Percentiles rank a stretch among this genome's conserved stretches.
Evolutionary conservation across 2,797 vertebrate genomes (phyloP).

Genomic region (Emys orbicularis): DNA sequence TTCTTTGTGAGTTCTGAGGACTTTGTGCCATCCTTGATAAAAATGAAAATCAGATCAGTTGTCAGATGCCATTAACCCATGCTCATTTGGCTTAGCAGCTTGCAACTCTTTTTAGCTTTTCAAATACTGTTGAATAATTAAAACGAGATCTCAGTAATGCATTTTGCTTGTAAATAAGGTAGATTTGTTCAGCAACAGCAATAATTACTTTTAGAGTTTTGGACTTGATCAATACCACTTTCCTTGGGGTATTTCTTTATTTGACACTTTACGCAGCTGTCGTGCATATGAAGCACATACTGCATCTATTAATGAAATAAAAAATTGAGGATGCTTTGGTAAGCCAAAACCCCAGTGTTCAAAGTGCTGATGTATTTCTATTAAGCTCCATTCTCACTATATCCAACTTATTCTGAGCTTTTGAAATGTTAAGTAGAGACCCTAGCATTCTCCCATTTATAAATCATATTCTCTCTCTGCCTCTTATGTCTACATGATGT

Average conservation of each 20-base stretch:
- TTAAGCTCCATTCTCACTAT: neutral
- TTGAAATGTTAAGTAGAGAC: neutral
- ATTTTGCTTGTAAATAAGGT: slow-evolving; percentile 1
- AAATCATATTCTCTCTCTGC: neutral
- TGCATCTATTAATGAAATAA: neutral
- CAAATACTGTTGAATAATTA: neutral
- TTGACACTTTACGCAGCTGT: slow-evolving; percentile 39
- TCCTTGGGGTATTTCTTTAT: slow-evolving; percentile 41
- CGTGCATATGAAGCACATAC: slow-evolving; percentile 29
- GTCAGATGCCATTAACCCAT: neutral
- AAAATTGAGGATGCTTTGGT: neutral
- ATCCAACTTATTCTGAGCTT: neutral
- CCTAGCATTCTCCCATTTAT: neutral
- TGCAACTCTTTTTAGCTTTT: neutral
- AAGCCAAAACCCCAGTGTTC: neutral
- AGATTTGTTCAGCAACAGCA: slow-evolving; percentile 24
- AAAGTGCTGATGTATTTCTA: neutral
- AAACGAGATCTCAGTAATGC: neutral
- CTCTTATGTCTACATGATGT: neutral
- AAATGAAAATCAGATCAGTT: neutral
- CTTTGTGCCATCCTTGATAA: neutral
- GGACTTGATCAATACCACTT: slow-evolving; percentile 39
- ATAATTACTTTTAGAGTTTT: slow-evolving; percentile 35
- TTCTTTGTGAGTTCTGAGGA: neutral
- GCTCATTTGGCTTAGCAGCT: neutral